Base-by-base conservation (phyloP, 2,888 invertebrate species). In the Lacanobia wlatinum region DNA sequence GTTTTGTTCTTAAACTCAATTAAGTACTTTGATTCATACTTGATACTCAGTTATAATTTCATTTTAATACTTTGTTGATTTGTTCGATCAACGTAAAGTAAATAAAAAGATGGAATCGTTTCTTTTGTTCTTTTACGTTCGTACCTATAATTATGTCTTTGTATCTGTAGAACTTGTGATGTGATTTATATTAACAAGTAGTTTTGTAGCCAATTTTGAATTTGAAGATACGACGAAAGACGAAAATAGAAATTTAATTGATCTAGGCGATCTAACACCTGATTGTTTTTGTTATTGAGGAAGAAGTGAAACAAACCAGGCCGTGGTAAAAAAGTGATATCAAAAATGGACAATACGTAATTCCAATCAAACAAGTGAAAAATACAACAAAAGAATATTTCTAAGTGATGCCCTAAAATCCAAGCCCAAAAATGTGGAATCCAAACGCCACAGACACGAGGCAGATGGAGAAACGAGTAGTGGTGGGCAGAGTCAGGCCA, bases 391-490 rank as follows among this genome's bases (percentile, higher is more conserved):
- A 43, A 6, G 8, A 56, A 55, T 23, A 43, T 61, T 68, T 34
- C 12, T 7, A 28, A 38, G 64, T 75, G 46, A 78, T 78, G 67
- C 28, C 38, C 64, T 76, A 73, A 79, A 70, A 52, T 3, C 23
- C 46, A 61, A 75, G 18, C 60, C 46, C 34, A 62, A 90, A 85
- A 78, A 96, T 96, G 96, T 96, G 96, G 96, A 96, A 96, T 87
- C 95, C 94, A 73, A 94, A 95, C 83, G 89, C 93, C 82, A 91
- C 92, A 88, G 96, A 94, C 68, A 93, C 95, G 89, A 96, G 96
- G 87, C 96, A 96, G 88, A 94, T 96, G 93, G 97, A 97, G 93
- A 97, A 97, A 91, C 94, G 97, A 74, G 96, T 97, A 83, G 96
- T 97, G 79, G 96, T 97, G 70, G 97, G 97, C 77, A 92, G 96